These are phyloP conservation scores for Natator depressus DNA, from an alignment of 2,113 vertebrate species.

Conservation along the genomic window DNA sequence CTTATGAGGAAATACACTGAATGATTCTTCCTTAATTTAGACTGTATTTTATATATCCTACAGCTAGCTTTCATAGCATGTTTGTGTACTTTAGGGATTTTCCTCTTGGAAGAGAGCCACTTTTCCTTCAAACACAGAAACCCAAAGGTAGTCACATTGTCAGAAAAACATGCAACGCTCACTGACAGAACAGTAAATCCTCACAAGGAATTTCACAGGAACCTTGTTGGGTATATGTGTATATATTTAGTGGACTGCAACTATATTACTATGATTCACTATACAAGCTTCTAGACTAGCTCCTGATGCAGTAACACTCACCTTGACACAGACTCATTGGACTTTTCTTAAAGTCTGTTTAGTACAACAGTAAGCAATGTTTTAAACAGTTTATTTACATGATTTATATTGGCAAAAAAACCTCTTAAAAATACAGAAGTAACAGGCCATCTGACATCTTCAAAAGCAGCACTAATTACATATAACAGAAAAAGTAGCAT, in stretches of 20 bases:
- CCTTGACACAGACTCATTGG: not conserved
- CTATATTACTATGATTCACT: not conserved
- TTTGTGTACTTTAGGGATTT: not conserved
- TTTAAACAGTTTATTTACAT: constrained; percentile 83
- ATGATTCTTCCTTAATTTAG: not conserved
- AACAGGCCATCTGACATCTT: constrained; percentile 37
- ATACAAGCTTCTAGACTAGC: not conserved
- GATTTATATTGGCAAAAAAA: constrained; percentile 51
- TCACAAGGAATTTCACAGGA: not conserved
- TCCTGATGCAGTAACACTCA: accelerated
- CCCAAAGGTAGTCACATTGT: not conserved
- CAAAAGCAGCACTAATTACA: constrained; percentile 58
- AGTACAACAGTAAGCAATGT: constrained; percentile 44
- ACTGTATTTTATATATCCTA: too few relatives aligned
- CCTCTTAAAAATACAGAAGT: constrained; percentile 63
- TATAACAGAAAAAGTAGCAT: constrained; percentile 43
- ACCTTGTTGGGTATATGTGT: not conserved
- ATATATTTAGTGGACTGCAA: not conserved
- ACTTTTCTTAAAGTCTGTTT: constrained; percentile 13
- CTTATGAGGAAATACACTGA: not conserved
- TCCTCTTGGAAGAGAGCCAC: not conserved
- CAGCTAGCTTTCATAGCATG: too few relatives aligned
- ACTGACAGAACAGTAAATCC: not conserved
- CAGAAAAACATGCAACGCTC: not conserved
- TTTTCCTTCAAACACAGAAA: not conserved